Base-by-base conservation (phyloP, 2,888 invertebrate genomes). In the Apotomis betuletana region DNA sequence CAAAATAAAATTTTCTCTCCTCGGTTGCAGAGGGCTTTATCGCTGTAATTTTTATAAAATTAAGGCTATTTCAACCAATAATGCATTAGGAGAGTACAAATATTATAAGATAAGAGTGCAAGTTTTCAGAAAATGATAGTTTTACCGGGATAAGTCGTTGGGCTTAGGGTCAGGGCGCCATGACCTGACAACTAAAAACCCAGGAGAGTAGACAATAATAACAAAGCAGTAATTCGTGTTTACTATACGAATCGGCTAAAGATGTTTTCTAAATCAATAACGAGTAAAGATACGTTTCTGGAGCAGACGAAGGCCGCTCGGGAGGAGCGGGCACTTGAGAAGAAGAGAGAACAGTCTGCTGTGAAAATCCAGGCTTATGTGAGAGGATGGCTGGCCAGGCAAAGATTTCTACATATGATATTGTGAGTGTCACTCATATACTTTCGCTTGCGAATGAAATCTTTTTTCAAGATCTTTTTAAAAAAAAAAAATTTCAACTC, bases 271-370 rank as follows among this genome's bases (percentile, higher is more conserved):
- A 90, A 90, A 78, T 85, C 87, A n/a, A 77, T 83, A 68, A 90
- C 96, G 79, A 94, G 95, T 80, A 97, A 97, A 88, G 95, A 95
- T 79, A 94, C 94, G 78, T 98, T 98, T 89, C 94, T 98, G 82
- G 97, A 98, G 87, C 97, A 97, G 86, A 97, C 97, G 4, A 98
- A 98, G 89, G 97, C 96, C 44, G 98, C 98, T 12, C 94, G 98
- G 74, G 97, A 97, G 86, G 98, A 98, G 87, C 95, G 98, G 71
- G 98, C 97, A 0, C 91, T 96, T 68, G 98, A 98, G 83, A 97
- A 97, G 86, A 95, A 95, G 75, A 95, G 95, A 74, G 97, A 98
- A 81, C 93, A 93, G 77, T 97, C 97, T 49, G 96, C 96, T 55
- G 93, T 95, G 51, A 93, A 94, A 77, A 95, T 98, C 76, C 98